Percentiles rank a stretch among this genome's conserved stretches.
Evolutionary conservation across 2,113 vertebrate genomes (phyloP).

Genomic region (Mormoops blainvillei): DNA sequence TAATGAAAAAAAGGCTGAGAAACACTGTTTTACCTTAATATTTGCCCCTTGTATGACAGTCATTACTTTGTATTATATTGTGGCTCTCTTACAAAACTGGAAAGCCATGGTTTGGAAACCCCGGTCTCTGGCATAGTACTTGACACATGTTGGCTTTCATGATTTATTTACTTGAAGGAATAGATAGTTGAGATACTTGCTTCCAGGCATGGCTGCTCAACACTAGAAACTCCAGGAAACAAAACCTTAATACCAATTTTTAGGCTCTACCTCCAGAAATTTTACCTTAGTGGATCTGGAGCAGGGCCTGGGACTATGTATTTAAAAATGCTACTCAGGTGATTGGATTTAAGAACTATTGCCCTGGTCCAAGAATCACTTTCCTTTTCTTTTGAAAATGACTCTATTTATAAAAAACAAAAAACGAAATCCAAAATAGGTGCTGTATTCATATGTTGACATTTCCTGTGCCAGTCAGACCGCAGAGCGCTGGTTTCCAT

Average conservation of each 20-base stretch:
- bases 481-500: neutral
- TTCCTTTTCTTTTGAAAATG: neutral
- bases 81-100: neutral
- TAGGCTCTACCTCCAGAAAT: neutral
- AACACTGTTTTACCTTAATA: neutral
- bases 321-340: neutral
- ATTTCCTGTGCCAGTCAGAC: neutral
- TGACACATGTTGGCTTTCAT: accelerated
- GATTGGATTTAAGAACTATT: neutral
- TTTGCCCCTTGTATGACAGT: neutral
- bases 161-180: neutral
- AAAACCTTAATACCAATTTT: neutral
- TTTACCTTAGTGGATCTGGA: neutral
- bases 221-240: neutral
- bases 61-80: neutral
- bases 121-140: neutral
- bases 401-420: neutral
- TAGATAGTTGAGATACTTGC: neutral
- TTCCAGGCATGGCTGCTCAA: neutral
- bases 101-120: neutral
- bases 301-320: neutral
- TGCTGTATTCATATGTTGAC: neutral
- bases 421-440: neutral
- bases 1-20: neutral
- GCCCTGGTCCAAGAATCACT: neutral